phyloP scores from a whole-genome alignment of 1,140 invertebrate species.

The Scaptomyza montana region DNA sequence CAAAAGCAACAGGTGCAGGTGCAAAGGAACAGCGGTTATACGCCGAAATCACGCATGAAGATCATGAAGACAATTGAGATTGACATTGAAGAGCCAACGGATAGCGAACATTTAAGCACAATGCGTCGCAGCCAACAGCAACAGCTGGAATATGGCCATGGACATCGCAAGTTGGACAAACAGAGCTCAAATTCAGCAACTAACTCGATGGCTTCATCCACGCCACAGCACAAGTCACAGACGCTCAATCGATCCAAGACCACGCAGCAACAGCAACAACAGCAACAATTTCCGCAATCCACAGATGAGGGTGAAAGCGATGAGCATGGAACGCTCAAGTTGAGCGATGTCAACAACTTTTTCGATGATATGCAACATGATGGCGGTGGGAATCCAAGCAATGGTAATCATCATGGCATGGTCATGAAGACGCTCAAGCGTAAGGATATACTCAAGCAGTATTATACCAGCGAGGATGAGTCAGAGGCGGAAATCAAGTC shows the following conservation, averaged over 20 bases:
- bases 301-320: conserved; percentile 80
- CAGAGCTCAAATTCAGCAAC: conserved; percentile 41
- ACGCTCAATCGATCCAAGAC: conserved; percentile 60
- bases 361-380: conserved; percentile 83
- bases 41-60: conserved; percentile 82
- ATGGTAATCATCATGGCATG: conserved; percentile 84
- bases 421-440: conserved; percentile 88
- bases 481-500: conserved; percentile 84
- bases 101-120: conserved; percentile 68
- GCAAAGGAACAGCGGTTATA: conserved; percentile 61
- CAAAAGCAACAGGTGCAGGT: conserved; percentile 22
- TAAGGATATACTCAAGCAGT: conserved; percentile 88
- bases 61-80: conserved; percentile 83
- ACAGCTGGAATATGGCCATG: conserved; percentile 37
- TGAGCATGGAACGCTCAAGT: conserved; percentile 77
- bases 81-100: conserved; percentile 78
- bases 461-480: conserved; percentile 85
- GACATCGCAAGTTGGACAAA: conserved; percentile 63
- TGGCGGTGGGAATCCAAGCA: conserved; percentile 79
- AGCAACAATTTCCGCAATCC: conserved; percentile 65
- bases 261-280: conserved; percentile 41
- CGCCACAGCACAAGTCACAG: conserved; percentile 56
- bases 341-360: conserved; percentile 81
- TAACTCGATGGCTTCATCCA: conserved; percentile 25
- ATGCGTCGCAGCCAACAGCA: conserved; percentile 61